Evolutionary conservation across 2,888 invertebrate species (phyloP), one percentile per base, ranked within the genome.

Genomic region (Pristionchus arcanus): DNA sequence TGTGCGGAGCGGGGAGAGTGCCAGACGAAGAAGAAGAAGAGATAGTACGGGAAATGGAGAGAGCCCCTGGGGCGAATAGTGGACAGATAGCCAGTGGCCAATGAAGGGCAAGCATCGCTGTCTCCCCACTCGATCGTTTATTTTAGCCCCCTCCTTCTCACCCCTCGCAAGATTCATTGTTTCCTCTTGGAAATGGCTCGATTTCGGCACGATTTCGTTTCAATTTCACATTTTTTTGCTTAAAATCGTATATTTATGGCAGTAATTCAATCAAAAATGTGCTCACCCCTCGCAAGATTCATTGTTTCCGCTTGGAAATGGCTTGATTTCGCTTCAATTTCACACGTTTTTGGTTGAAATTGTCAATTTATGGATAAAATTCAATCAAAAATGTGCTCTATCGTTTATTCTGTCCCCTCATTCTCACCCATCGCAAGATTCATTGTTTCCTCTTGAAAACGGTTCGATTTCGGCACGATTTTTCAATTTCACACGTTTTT

Each of bases 1-100:
- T 21, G 37, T 34, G 74, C 15, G 53, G 49, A 53, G 5, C 7
- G 19, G n/a, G 16, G 83, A 83, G 83, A 53, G 83, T 19, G 16
- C 42, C 42, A 49, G 42, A 74, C 11, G 34, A 19, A 74, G 3
- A 37, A 31, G 31, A 5, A 49, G 49, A 16, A 49, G 81, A 81
- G 81, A 81, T 1, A 28, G 34, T 5, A 7, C 13, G 49, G 2
- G 37, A 71, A 71, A 71, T 31, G 21, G 71, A 34, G 31, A 71
- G 34, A 34, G 42, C 16, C 37, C 74, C 74, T 21, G 37, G 42
- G 74, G 74, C 28, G 31, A 11, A 77, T n/a, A 77, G 42, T 49
- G 42, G 81, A 81, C 81, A 81, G 81, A 81, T 81, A 81, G 81
- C 81, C 81, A 53, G n/a, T 21, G 81, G 81, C 81, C 28, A 81